Evolutionary conservation across 1,140 invertebrate genomes (phyloP), one percentile per base, ranked within the genome.

Genomic region (Euura lappo): DNA sequence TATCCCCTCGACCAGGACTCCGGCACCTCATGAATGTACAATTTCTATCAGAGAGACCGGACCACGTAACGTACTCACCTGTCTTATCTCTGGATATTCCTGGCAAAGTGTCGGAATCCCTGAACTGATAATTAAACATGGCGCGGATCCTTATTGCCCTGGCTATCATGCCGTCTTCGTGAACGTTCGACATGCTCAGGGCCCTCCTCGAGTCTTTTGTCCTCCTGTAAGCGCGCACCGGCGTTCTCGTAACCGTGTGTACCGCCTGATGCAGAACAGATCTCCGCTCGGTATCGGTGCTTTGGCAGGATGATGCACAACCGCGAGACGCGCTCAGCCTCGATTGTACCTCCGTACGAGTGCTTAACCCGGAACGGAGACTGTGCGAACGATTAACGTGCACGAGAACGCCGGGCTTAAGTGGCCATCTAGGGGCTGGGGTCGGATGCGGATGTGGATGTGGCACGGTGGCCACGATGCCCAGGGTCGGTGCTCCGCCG

Each of bases 321-420:
- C 74, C 74, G 76, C 76, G 51, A 60, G 51, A 60, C 10, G 8
- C 51, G 13, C 8, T n/a, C 51, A 60, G 8, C 51, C 51, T 8
- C 8, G 51, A 60, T n/a, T 60, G 51, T 5, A 60, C 8, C 66
- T 72, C 76, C 51, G 68, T 47, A 42, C 74, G 72, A 68, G 44
- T 64, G 42, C 77, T 81, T 75, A 87, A 76, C 68, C 86, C 84
- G 28, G 84, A 83, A 73, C 85, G 81, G 66, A 93, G 87, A 75
- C 90, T 91, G 80, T 92, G 91, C 74, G 91, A 89, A 79, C 91
- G 92, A 87, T 95, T 96, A 51, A 96, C 93, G 86, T 96, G 95
- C 66, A 96, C 93, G 78, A 96, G 89, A 65, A 97, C 95, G 45
- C 95, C 96, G 2, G 95, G 95, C 80, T 95, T 93, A 72, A 96